Base-by-base conservation (phyloP, 2,113 vertebrate species). In the Gyps fulvus region DNA sequence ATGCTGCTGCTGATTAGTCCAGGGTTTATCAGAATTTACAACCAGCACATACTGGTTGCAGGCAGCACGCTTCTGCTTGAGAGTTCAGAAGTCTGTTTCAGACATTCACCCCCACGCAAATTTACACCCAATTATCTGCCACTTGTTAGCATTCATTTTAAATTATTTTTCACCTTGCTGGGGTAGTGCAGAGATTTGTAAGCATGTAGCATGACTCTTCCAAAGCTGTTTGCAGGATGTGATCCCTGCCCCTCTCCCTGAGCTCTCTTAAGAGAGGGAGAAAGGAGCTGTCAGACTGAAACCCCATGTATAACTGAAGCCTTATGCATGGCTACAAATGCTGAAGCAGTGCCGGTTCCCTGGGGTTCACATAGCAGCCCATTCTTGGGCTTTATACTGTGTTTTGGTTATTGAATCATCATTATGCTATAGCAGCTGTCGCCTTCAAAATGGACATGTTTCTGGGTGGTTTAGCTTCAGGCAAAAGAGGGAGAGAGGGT, bases 241-340 rank as follows among this genome's bases (percentile, higher is more conserved):
- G 34, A 52, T 83, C 42, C 54, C 79, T 83, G 62, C 58, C 74
- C n/a, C 29, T 74, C 22, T 95, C 66, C 66, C 43, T 74, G 65
- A 1, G 27, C 65, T 52, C 16, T 42, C 61, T 31, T 13, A 7
- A 40, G 38, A 50, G 50, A 42, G 59, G 36, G 26, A 91, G 63
- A 95, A 96, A 85, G 58, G 74, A 90, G 74, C 57, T 95, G 84
- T 93, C 78, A 80, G 62, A 47, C 69, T 40, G 77, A 87, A 91
- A 69, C 8, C 40, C 45, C 0, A 0, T 36, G 54, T 72, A 3
- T 49, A 55, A 63, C 50, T 3, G 10, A 59, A 77, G 59, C 65
- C 10, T 70, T 77, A 6, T 34, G 62, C 76, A 70, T 40, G 66
- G 43, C 87, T 72, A 34, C 76, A 80, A 67, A 57, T n/a, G 70